These are phyloP conservation scores for Brachionus angularis DNA, from an alignment of 1,140 invertebrate species.

Conservation along the genomic window DNA sequence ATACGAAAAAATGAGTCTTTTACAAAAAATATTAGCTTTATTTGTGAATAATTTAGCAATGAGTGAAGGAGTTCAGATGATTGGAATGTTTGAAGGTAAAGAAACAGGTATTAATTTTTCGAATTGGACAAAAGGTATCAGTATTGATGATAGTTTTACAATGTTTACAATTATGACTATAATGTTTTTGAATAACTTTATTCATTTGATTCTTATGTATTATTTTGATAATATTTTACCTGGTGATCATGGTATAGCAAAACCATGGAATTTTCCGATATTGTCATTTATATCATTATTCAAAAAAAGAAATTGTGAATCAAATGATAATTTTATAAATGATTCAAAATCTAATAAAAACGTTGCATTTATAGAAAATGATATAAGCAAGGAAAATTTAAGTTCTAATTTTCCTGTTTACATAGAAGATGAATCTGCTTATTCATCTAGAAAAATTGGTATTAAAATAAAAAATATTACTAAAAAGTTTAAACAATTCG, in stretches of 20 bases:
- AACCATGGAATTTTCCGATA: conserved; percentile 72
- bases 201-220: conserved; percentile 67
- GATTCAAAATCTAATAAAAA: conserved; percentile 7
- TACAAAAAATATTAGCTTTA: conserved; percentile 48
- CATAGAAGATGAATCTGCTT: conserved; percentile 24
- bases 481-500: conserved; percentile 23
- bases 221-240: conserved; percentile 69
- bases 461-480: conserved; percentile 28
- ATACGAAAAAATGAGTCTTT: conserved; percentile 58
- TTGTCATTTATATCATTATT: conserved; percentile 53
- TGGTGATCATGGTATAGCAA: conserved; percentile 63
- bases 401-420: not conserved
- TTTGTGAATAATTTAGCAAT: conserved; percentile 54
- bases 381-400: conserved; percentile 1
- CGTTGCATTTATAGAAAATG: not conserved
- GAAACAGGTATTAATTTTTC: conserved; percentile 51
- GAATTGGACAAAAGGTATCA: not conserved
- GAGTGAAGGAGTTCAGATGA: conserved; percentile 54
- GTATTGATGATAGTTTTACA: conserved; percentile 54
- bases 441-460: not conserved
- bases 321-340: not conserved
- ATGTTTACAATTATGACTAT: conserved; percentile 59
- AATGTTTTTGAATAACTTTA: conserved; percentile 64
- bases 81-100: conserved; percentile 55
- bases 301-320: conserved; percentile 6